phyloP scores from a whole-genome alignment of 2,797 vertebrate genomes.

The Accipiter minullus region DNA sequence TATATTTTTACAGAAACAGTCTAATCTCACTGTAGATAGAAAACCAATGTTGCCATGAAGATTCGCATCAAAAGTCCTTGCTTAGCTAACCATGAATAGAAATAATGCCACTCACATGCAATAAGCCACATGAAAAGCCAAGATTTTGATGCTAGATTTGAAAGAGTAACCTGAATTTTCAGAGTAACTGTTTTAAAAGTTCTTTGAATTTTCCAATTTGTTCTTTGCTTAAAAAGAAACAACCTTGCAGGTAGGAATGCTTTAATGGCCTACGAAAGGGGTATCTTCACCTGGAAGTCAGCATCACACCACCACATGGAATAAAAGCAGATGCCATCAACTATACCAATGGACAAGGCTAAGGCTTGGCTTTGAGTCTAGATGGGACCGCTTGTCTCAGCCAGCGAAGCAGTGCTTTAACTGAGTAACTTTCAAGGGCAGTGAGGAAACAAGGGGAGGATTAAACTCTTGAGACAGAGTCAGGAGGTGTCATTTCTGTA shows the following conservation, averaged over 20 bases:
- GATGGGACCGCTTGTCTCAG: background rate
- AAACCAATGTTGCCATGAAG: background rate
- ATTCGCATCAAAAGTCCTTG: background rate
- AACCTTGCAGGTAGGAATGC: background rate
- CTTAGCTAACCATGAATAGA: background rate
- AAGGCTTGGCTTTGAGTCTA: background rate
- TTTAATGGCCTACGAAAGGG: background rate
- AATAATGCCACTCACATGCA: background rate
- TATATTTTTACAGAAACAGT: background rate
- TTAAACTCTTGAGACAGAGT: background rate
- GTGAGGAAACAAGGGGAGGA: background rate
- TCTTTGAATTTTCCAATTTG: background rate
- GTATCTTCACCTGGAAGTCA: background rate
- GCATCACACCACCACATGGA: background rate
- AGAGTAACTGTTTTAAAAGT: background rate
- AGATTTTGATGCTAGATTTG: background rate
- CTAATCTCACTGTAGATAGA: background rate
- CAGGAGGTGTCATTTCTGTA: background rate
- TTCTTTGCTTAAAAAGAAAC: background rate
- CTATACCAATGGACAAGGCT: background rate
- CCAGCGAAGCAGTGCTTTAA: background rate
- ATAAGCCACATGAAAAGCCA: background rate
- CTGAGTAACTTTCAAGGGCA: background rate
- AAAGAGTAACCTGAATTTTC: background rate
- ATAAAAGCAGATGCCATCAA: background rate